Evolutionary conservation across 37 sponge, comb jelly and placozoan species (phyloP), one percentile per base, ranked within the genome.

Genomic region (Petrosia ficiformis): DNA sequence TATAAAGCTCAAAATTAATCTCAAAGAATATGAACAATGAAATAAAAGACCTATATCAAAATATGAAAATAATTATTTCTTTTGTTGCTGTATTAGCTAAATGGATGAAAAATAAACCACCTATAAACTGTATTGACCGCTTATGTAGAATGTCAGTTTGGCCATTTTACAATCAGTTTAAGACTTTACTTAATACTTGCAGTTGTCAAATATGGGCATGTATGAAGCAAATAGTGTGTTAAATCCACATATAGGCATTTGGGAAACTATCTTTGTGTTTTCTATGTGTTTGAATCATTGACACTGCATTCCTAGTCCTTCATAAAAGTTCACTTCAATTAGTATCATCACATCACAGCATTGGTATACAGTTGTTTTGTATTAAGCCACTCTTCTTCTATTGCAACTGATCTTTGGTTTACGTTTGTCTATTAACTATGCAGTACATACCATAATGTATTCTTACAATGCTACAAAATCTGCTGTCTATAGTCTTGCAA

Each of bases 111-210:
- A 54, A 66, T 48, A 35, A 61, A 22, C 24, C 0, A 68, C 86
- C 0, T 75, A 39, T 65, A 30, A 48, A 1, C 74, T 82, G 6
- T 37, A 73, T 6, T 8, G 24, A 5, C 61, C 66, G 36, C 78
- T 58, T 14, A 35, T 79, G 59, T 89, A 85, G 90, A 89, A 89
- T 34, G 41, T 54, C 1, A 59, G 63, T 10, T 44, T 89, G 61
- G 85, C 85, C 1, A 48, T 75, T 26, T 84, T 89, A n/a, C n/a
- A n/a, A n/a, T n/a, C n/a, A n/a, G n/a, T n/a, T n/a, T n/a, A n/a
- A n/a, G n/a, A n/a, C n/a, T n/a, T n/a, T n/a, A n/a, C n/a, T n/a
- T n/a, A n/a, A n/a, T n/a, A n/a, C n/a, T n/a, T n/a, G n/a, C n/a
- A n/a, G n/a, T n/a, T n/a, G n/a, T n/a, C n/a, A n/a, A n/a, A n/a